Base-by-base conservation (phyloP, 2,113 vertebrate genomes). In the Lycocorax pyrrhopterus region DNA sequence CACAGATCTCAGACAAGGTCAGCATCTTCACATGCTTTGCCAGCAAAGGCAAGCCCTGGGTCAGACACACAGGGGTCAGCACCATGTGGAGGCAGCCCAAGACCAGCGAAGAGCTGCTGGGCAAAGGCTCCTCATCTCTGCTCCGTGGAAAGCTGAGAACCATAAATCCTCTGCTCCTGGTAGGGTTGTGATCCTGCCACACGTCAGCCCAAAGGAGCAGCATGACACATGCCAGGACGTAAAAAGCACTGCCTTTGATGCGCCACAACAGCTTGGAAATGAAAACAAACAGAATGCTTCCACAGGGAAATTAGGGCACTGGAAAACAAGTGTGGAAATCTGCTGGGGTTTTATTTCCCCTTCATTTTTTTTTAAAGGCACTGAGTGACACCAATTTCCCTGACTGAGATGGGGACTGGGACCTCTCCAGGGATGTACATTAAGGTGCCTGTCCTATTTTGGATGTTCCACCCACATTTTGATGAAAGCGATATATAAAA, bases 251-350 rank as follows among this genome's bases (percentile, higher is more conserved):
- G 94, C 67, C 94, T 87, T 95, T 93, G 95, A 87, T 96, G 92
- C 53, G 60, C 84, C 83, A 90, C 95, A 91, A 49, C 1, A 15
- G 90, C 91, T 93, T 39, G 68, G 89, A 91, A 96, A 94, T 87
- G 37, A 95, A 97, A 97, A 94, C 85, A 97, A 97, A 91, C 10
- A 4, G 87, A 95, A 85, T 1, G 12, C 55, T 91, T 68, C 37
- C 66, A 94, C 19, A 9, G 43, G 63, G 94, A 96, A 97, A 96
- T 41, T 63, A 95, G 84, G 68, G 78, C 91, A 96, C 80, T 8
- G 37, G 85, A 94, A 97, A 96, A 89, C 66, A 47, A 89, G 69
- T 4, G 1, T 73, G 62, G 51, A 58, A 85, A 84, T 94, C 63
- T 68, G n/a, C 7, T 79, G 47, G 66, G 35, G 16, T 21, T 52